These are phyloP conservation scores for Macrotus californicus DNA, from an alignment of 2,113 vertebrate genomes.

Conservation along the genomic window DNA sequence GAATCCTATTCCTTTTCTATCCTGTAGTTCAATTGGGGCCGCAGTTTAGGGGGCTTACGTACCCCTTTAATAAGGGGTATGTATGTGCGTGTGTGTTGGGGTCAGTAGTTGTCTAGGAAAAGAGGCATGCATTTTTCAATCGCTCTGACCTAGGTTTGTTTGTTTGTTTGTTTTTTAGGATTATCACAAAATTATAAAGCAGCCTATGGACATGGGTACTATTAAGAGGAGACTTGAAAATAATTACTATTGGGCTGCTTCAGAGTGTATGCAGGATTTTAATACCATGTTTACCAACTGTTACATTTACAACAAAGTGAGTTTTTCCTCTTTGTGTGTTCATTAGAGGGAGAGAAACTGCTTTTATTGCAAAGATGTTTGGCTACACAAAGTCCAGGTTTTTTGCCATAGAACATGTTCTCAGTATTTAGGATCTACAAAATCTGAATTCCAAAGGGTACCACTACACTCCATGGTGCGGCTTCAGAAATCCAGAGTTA, in stretches of 20 bases:
- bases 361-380: not conserved
- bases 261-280: slow-evolving; percentile 96
- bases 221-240: slow-evolving; percentile 92
- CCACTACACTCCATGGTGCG: not conserved
- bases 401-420: not conserved
- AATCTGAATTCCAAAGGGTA: not conserved
- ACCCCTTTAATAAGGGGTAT: rapidly evolving
- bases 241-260: slow-evolving; percentile 89
- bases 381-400: not conserved
- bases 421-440: not conserved
- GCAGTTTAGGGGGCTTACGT: not conserved
- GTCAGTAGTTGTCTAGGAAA: not conserved
- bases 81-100: not conserved
- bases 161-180: slow-evolving; percentile 77
- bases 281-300: slow-evolving; percentile 99
- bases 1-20: not conserved
- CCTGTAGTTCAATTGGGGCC: slow-evolving; percentile 50
- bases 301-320: slow-evolving; percentile 97
- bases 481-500: not conserved
- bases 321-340: not conserved
- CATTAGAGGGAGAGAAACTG: rapidly evolving
- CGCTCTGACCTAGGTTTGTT: not conserved
- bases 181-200: slow-evolving; percentile 96
- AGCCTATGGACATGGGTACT: slow-evolving; percentile 95
- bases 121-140: not conserved